phyloP scores from a whole-genome alignment of 2,797 vertebrate species.

The Sebastiscus albofasciatus region DNA sequence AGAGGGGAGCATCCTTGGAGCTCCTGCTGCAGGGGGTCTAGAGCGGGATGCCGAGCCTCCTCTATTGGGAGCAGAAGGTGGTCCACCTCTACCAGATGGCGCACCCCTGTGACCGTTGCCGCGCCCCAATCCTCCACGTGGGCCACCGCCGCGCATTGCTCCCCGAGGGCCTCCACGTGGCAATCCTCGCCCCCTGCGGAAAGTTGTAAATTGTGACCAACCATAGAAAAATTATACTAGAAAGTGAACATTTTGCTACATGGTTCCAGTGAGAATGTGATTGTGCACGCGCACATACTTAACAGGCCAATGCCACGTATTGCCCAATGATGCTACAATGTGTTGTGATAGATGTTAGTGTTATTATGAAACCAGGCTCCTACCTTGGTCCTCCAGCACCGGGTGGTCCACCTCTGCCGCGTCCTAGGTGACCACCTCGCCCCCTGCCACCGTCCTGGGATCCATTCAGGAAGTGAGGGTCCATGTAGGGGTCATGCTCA shows the following conservation, averaged over 20 bases:
- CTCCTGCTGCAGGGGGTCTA: conserved; percentile 86
- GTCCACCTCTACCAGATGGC: conserved; percentile 87
- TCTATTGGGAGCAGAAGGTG: conserved; percentile 81
- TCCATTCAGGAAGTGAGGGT: conserved; percentile 94
- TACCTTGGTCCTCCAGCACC: conserved; percentile 91
- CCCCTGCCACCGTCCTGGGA: conserved; percentile 90
- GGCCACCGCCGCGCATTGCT: conserved; percentile 88
- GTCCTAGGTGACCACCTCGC: conserved; percentile 87
- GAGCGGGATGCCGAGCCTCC: conserved; percentile 88
- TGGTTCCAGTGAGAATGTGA: no score
- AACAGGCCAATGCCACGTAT: no score
- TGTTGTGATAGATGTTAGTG: background rate
- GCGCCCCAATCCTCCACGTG: conserved; percentile 88
- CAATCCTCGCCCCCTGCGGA: conserved; percentile 89
- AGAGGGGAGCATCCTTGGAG: conserved; percentile 89
- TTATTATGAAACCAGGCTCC: background rate
- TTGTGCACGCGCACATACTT: no score
- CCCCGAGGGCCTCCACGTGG: conserved; percentile 90
- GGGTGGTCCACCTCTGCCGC: conserved; percentile 92
- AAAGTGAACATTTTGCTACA: no score
- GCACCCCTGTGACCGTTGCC: conserved; percentile 88
- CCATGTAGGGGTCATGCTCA: conserved; percentile 94
- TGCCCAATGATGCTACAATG: no score
- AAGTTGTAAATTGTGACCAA: background rate
- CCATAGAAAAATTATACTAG: background rate